These are phyloP conservation scores for Oreonectes daqikongensis DNA, from an alignment of 2,797 vertebrate genomes.

Conservation along the genomic window DNA sequence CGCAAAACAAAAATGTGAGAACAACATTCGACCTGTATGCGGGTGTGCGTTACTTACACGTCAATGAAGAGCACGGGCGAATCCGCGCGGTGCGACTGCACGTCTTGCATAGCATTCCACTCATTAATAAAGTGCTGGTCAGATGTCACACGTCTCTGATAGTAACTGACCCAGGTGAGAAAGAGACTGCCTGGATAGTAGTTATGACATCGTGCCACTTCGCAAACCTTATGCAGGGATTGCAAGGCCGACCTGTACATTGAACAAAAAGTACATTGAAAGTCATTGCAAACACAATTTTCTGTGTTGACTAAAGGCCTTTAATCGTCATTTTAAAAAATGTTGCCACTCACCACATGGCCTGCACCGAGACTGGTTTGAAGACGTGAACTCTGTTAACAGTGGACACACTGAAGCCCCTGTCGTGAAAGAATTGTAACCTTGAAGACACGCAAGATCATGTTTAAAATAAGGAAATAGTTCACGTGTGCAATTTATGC, in stretches of 20 bases:
- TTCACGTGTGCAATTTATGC: constrained; percentile 9
- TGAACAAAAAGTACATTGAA: too few species aligned
- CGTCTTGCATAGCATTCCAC: constrained; percentile 98
- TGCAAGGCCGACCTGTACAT: constrained; percentile 97
- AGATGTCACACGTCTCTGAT: constrained; percentile 93
- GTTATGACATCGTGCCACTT: constrained; percentile 93
- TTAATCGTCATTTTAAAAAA: neutral
- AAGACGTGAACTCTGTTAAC: constrained; percentile 96
- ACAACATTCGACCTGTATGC: neutral
- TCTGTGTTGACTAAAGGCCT: neutral
- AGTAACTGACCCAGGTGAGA: constrained; percentile 98
- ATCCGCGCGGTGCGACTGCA: constrained; percentile 93
- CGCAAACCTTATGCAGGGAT: constrained; percentile 96
- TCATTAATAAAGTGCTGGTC: constrained; percentile 94
- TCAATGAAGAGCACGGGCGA: constrained; percentile 94
- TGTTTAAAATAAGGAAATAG: constrained; percentile 22
- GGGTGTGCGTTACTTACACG: constrained; percentile 81
- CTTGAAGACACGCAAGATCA: neutral
- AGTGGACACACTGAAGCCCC: constrained; percentile 96
- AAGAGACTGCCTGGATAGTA: constrained; percentile 97
- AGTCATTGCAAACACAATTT: neutral
- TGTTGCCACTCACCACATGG: constrained; percentile 92
- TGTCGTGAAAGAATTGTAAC: constrained; percentile 60
- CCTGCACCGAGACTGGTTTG: constrained; percentile 98
- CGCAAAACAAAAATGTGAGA: neutral